Base-by-base conservation (phyloP, 2,888 invertebrate genomes). In the Carpatolechia fugitivella region DNA sequence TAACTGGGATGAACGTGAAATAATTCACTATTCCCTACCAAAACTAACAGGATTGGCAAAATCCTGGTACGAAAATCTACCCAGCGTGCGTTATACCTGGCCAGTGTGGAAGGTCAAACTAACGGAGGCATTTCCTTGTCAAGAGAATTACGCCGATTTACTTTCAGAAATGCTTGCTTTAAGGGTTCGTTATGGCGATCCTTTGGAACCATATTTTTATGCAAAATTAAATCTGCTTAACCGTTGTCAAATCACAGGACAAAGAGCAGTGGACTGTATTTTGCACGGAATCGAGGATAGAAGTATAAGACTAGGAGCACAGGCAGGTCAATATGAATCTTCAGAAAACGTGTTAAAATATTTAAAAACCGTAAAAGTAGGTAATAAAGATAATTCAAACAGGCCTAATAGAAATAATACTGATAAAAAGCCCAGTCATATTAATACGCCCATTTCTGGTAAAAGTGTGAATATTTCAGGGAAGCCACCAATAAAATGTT, bases 61-160 rank as follows among this genome's bases (percentile, higher is more conserved):
- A 38, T 53, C 52, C 8, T 65, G 65, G 65, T 62, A 62, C 13
- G 56, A 60, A 52, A 60, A 60, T 7, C 41, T 62, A 6, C 50
- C 60, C 3, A 52, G 56, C 6, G 46, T 62, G 10, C 24, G 60
- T 8, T 63, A 55, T 41, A 46, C 60, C 0, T 65, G 65, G 62
- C 18, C n/a, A 5, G 60, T 64, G 35, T 64, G 65, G 64, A 59
- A 63, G 52, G 24, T n/a, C 10, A 61, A 62, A 52, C 33, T 65
- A 3, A 24, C 20, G 8, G 31, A 33, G 6, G 56, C 59, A 1
- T 65, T 65, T 56, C 60, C 63, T 0, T 24, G 29, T 11, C 51
- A 52, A 8, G 56, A 60, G n/a, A 63, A 63, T 54, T 60, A 61
- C 36, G 59, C 57, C 7, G 56, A 56, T 7, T 24, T 61, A 30